phyloP scores from a whole-genome alignment of 2,797 vertebrate species.

The Gymnothorax reevesii region DNA sequence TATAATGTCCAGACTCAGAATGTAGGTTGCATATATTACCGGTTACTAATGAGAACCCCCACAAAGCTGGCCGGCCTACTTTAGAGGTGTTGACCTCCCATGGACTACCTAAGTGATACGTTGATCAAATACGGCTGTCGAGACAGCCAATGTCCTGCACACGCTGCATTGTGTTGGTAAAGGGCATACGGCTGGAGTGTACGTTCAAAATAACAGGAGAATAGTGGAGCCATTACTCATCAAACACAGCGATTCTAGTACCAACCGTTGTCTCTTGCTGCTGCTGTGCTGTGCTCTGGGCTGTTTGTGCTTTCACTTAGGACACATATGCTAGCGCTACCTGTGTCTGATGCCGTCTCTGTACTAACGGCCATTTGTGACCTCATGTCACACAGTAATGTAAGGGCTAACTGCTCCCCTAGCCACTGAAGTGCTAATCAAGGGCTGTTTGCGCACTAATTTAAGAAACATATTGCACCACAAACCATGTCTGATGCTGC shows the following conservation, averaged over 20 bases:
- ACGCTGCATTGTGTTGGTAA: not conserved
- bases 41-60: conserved; percentile 60
- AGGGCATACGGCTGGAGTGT: not conserved
- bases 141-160: not conserved
- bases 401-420: no score
- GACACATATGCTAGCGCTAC: no score
- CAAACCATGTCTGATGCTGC: no score
- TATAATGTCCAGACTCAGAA: not conserved
- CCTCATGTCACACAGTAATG: no score
- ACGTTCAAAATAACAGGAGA: not conserved
- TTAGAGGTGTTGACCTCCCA: conserved; percentile 73
- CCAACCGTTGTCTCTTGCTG: no score
- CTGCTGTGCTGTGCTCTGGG: no score
- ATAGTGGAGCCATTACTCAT: conserved; percentile 17
- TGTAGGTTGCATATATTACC: conserved; percentile 56
- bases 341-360: no score
- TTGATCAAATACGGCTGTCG: not conserved
- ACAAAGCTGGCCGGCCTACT: conserved; percentile 70
- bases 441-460: no score
- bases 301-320: no score
- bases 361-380: no score
- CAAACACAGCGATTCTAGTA: not conserved
- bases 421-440: no score
- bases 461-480: no score
- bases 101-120: conserved; percentile 33